These are phyloP conservation scores for Polypterus senegalus DNA, from an alignment of 2,113 vertebrate genomes.

Conservation along the genomic window DNA sequence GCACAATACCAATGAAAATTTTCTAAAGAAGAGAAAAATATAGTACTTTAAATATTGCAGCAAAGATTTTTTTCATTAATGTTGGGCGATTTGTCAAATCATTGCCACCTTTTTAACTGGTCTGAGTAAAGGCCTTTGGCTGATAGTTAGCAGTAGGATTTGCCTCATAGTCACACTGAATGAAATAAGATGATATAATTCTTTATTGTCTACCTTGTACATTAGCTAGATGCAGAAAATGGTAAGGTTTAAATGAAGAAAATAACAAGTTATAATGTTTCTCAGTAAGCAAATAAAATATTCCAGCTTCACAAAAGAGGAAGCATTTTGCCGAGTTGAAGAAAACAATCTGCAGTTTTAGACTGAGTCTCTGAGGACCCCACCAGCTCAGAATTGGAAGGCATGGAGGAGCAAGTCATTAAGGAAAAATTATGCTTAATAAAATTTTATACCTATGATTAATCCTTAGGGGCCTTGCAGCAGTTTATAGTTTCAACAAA, in stretches of 20 bases:
- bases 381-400: slow-evolving; percentile 68
- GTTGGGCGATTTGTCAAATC: slow-evolving; percentile 76
- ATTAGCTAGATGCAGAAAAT: no score
- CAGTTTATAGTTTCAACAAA: slow-evolving; percentile 73
- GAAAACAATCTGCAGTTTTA: slow-evolving; percentile 72
- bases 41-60: no score
- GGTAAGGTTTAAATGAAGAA: slow-evolving; percentile 66
- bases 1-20: no score
- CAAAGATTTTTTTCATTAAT: background rate
- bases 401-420: slow-evolving; percentile 79
- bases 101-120: slow-evolving; percentile 73
- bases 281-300: slow-evolving; percentile 78
- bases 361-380: slow-evolving; percentile 67
- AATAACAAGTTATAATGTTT: slow-evolving; percentile 79
- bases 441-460: slow-evolving; percentile 85
- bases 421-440: slow-evolving; percentile 82
- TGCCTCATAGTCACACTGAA: no score
- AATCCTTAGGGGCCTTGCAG: slow-evolving; percentile 78
- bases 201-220: no score
- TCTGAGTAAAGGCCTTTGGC: slow-evolving; percentile 39
- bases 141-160: no score
- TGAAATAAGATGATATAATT: no score
- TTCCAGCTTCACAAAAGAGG: slow-evolving; percentile 69
- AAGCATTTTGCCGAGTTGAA: slow-evolving; percentile 71
- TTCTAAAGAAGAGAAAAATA: no score